These are phyloP conservation scores for Flexamia atlantica DNA, from an alignment of 2,888 invertebrate species.

Conservation along the genomic window DNA sequence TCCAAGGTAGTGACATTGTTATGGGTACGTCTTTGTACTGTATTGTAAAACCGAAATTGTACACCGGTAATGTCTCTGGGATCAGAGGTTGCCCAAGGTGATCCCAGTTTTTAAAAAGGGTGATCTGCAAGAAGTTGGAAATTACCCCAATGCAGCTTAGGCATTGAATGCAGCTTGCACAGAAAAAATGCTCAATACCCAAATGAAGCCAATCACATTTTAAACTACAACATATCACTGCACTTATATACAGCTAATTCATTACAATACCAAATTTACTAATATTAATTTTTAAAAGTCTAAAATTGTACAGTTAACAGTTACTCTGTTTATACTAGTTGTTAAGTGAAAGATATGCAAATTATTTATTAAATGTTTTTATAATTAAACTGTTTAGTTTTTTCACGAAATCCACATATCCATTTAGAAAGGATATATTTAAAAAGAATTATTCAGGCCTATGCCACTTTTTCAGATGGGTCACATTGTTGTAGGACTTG, in stretches of 20 bases:
- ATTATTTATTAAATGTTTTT: constrained; percentile 43
- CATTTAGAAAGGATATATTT: no score
- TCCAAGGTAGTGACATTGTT: constrained; percentile 36
- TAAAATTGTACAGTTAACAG: not conserved
- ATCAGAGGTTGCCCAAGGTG: no score
- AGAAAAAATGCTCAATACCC: not conserved
- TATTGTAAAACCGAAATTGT: not conserved
- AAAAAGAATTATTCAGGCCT: no score
- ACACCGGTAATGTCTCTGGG: no score
- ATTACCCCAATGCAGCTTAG: no score
- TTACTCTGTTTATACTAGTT: constrained; percentile 3
- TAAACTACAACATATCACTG: constrained; percentile 1
- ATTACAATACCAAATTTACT: not conserved
- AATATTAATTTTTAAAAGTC: constrained; percentile 3
- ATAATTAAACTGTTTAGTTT: not conserved
- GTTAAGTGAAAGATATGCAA: constrained; percentile 26
- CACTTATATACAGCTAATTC: not conserved
- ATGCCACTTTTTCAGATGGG: no score
- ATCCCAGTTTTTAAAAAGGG: no score
- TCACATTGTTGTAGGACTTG: no score
- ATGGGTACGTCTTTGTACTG: constrained; percentile 28
- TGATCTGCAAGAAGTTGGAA: no score
- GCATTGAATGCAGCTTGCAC: not conserved
- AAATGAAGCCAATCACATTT: not conserved
- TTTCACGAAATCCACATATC: not conserved